Percentiles rank a stretch among this genome's conserved stretches.
Conservation (phyloP, 2,113 vertebrate species). For the Spea bombifrons region DNA sequence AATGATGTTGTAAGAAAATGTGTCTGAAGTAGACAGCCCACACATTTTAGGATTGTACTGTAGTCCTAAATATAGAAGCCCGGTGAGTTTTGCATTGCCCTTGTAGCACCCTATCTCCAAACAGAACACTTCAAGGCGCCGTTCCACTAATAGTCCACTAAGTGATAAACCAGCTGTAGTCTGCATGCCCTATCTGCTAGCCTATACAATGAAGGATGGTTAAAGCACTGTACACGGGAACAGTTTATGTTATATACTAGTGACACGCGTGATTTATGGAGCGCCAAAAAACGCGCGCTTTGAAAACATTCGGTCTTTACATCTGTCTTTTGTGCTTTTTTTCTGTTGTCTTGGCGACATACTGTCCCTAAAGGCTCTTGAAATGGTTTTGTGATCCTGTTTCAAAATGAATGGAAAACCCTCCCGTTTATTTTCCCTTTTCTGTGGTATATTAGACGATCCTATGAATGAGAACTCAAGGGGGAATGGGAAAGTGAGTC, state of each 20-base stretch:
- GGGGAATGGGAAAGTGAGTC: constrained; percentile 51
- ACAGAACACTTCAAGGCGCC: constrained; percentile 44
- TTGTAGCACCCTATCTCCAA: constrained; percentile 41
- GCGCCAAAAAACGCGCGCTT: constrained; percentile 57
- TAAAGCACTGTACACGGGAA: constrained; percentile 48
- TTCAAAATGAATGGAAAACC: constrained; percentile 51
- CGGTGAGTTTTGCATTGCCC: constrained; percentile 38
- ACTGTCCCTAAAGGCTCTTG: constrained; percentile 51
- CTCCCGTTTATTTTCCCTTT: constrained; percentile 10
- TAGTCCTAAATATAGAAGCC: constrained; percentile 43
- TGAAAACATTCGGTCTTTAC: constrained; percentile 63
- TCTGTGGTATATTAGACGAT: constrained; percentile 50
- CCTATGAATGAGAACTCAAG: constrained; percentile 55
- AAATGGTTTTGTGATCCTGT: constrained; percentile 54
- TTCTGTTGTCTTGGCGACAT: constrained; percentile 59
- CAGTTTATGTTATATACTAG: constrained; percentile 55
- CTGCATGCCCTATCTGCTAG: constrained; percentile 54
- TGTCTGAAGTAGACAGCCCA: constrained; percentile 11
- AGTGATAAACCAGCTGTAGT: constrained; percentile 61
- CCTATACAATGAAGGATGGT: constrained; percentile 47
- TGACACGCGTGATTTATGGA: constrained; percentile 66
- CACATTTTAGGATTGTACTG: constrained; percentile 29
- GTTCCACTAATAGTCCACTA: constrained; percentile 57
- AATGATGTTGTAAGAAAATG: constrained; percentile 16
- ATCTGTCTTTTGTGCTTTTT: constrained; percentile 62